Evolutionary conservation across 2,888 invertebrate species (phyloP).

Genomic region (Dascillus cervinus): DNA sequence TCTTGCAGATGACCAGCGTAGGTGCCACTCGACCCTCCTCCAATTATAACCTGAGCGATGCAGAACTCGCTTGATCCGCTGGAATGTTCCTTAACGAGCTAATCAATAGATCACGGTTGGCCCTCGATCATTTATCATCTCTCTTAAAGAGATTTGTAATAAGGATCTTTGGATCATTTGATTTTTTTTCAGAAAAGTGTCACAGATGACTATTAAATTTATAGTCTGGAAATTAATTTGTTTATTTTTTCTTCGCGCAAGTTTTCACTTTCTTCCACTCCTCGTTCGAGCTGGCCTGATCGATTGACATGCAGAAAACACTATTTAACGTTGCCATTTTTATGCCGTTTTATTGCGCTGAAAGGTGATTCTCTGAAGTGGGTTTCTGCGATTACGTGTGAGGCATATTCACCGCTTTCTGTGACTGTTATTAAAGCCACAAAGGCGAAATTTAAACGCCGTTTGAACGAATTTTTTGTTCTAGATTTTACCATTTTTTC

Average conservation of each 20-base stretch:
- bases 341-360: too few species aligned
- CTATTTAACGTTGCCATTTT: too few species aligned
- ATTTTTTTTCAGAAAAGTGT: constrained; percentile 36
- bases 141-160: constrained; percentile 43
- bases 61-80: constrained; percentile 30
- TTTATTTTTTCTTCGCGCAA: constrained; percentile 3
- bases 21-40: constrained; percentile 8
- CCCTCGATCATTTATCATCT: constrained; percentile 44
- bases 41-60: constrained; percentile 21
- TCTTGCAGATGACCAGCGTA: constrained; percentile 29
- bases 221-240: constrained; percentile 23
- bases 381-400: too few species aligned
- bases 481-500: too few species aligned
- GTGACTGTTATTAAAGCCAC: too few species aligned
- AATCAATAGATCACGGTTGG: constrained; percentile 46
- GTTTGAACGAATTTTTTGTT: too few species aligned
- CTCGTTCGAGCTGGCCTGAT: too few species aligned
- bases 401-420: too few species aligned
- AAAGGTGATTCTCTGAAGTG: too few species aligned
- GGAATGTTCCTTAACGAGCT: constrained; percentile 43
- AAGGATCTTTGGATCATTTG: constrained; percentile 35
- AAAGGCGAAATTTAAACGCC: too few species aligned
- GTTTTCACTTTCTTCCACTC: not conserved
- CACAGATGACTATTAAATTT: constrained; percentile 30
- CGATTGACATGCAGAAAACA: too few species aligned